Evolutionary conservation across 2,797 vertebrate genomes (phyloP).

Genomic region (Dromococcyx pavoninus): DNA sequence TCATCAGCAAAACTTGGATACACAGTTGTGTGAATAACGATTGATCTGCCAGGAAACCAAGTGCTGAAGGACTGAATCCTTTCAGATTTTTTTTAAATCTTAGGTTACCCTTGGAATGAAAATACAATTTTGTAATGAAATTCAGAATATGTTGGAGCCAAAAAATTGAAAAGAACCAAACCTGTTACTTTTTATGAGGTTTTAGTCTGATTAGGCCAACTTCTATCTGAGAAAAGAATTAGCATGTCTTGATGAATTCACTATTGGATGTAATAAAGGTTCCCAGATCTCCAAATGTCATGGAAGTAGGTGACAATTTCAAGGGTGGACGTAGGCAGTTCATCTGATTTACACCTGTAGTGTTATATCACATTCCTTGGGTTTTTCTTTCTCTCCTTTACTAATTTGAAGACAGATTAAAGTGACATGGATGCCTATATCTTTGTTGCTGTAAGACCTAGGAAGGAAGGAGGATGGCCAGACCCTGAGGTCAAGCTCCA

Average conservation of each 20-base stretch:
- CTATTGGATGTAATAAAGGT: not conserved
- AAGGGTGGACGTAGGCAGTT: accelerated
- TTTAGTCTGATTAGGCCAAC: not conserved
- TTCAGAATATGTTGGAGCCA: not conserved
- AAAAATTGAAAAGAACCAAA: not conserved
- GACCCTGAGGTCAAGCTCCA: accelerated
- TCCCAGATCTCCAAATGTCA: not conserved
- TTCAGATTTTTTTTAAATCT: not conserved
- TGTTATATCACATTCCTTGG: not conserved
- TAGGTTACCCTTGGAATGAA: not conserved
- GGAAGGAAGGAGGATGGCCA: not conserved
- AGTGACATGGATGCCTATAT: accelerated
- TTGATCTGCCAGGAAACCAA: not conserved
- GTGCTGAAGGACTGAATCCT: not conserved
- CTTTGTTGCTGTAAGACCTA: not conserved
- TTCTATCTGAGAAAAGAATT: not conserved
- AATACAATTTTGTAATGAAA: not conserved
- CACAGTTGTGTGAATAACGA: not conserved
- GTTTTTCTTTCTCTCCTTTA: not conserved
- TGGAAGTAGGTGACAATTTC: not conserved
- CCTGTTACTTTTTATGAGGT: not conserved
- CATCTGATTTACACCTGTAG: not conserved
- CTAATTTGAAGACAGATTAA: not conserved
- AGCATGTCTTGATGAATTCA: not conserved
- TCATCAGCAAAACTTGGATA: not conserved